Evolutionary conservation across 2,113 vertebrate genomes (phyloP).

Genomic region (Cathartes aura): DNA sequence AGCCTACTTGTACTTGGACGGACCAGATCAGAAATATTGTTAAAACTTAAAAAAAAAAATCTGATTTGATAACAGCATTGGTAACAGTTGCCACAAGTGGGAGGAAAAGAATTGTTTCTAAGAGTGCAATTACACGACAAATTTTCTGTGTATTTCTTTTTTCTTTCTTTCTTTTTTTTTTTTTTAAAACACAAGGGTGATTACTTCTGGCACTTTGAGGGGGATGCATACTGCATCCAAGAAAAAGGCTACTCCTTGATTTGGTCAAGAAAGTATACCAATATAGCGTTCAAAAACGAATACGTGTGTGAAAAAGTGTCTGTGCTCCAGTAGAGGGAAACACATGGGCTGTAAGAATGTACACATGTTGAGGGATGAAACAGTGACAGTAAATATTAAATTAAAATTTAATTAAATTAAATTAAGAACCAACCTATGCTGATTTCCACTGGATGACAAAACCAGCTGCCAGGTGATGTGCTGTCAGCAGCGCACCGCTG

Average conservation of each 20-base stretch:
- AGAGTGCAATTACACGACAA: neutral
- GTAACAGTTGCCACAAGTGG: neutral
- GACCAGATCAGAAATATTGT: neutral
- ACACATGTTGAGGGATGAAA: neutral
- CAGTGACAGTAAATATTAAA: neutral
- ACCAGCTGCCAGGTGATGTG: neutral
- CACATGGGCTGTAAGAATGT: neutral
- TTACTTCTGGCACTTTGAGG: neutral
- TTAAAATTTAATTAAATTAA: neutral
- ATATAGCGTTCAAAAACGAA: neutral
- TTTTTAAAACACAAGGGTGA: fast-evolving
- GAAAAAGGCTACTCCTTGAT: neutral
- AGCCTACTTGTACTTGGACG: neutral
- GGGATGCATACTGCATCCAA: neutral
- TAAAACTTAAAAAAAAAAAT: neutral
- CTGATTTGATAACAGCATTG: neutral
- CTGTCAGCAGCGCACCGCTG: neutral
- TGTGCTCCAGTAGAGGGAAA: neutral
- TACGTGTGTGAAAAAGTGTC: neutral
- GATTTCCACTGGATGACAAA: neutral
- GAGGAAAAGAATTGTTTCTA: neutral
- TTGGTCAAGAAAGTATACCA: neutral
- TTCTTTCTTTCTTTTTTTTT: neutral
- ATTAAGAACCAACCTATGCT: neutral
- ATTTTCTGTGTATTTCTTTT: neutral